These are phyloP conservation scores for Lagopus leucura DNA, from an alignment of 2,113 vertebrate genomes.

Conservation along the genomic window DNA sequence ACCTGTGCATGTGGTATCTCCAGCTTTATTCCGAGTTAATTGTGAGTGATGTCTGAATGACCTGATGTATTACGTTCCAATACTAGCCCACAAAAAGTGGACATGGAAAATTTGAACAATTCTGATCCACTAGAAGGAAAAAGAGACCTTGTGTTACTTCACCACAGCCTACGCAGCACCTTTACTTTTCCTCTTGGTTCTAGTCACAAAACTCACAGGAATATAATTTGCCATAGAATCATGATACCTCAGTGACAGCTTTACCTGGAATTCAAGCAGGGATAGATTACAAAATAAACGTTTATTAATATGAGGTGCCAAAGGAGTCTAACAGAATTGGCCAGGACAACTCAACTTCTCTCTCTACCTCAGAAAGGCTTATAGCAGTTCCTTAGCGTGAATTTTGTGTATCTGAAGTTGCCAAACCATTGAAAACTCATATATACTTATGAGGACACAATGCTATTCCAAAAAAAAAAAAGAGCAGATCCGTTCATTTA, in stretches of 20 bases:
- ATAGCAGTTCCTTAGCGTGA: background rate
- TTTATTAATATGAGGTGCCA: background rate
- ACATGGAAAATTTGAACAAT: rapidly evolving
- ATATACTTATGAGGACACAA: background rate
- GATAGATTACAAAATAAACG: background rate
- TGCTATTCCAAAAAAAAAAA: background rate
- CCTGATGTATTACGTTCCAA: rapidly evolving
- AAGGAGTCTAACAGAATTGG: background rate
- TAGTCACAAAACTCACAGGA: background rate
- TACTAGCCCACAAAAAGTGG: background rate
- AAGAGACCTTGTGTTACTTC: background rate
- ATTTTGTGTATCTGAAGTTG: background rate
- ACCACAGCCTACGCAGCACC: rapidly evolving
- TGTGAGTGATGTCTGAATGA: background rate
- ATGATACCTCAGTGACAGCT: background rate
- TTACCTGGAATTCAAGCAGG: background rate
- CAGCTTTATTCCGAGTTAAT: background rate
- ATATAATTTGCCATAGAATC: background rate
- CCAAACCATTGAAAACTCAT: background rate
- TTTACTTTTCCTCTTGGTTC: background rate
- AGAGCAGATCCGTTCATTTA: background rate
- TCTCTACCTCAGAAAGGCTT: background rate
- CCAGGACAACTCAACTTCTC: background rate
- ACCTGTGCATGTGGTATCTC: background rate
- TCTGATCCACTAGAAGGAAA: background rate